Conservation (phyloP, 2,113 vertebrate genomes). For the Lepus americanus region DNA sequence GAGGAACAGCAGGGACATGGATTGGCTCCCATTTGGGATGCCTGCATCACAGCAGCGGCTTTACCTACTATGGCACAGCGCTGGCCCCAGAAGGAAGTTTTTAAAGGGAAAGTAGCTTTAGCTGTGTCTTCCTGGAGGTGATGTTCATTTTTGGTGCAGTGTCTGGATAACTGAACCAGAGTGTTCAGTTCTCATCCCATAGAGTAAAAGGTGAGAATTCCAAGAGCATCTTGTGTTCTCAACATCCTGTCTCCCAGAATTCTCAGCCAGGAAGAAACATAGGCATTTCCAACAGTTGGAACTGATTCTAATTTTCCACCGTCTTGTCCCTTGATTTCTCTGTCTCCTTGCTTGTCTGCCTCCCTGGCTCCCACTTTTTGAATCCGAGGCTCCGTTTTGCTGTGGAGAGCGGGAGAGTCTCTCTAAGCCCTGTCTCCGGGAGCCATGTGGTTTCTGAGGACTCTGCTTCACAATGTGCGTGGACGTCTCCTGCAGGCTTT, state of each 20-base stretch:
- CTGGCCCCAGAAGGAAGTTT: background rate
- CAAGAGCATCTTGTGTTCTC: background rate
- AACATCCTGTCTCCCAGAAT: background rate
- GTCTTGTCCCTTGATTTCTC: background rate
- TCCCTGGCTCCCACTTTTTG: background rate
- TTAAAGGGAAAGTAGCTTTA: slow-evolving; percentile 6
- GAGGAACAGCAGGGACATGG: too few relatives aligned
- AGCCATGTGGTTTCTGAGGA: background rate
- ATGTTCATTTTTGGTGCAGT: slow-evolving; percentile 49
- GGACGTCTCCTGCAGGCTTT: background rate
- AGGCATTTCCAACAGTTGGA: background rate
- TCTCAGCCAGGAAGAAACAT: background rate
- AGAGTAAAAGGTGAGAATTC: slow-evolving; percentile 29
- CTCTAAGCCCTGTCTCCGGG: background rate
- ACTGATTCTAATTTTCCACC: background rate
- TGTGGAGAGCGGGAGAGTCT: background rate
- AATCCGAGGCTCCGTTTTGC: background rate
- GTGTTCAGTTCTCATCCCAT: background rate
- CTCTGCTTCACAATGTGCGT: background rate
- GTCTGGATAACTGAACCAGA: slow-evolving; percentile 3
- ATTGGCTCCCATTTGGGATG: too few relatives aligned
- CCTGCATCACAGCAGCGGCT: too few relatives aligned
- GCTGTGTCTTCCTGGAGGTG: background rate
- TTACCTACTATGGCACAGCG: too few relatives aligned
- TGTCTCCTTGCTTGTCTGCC: background rate